phyloP scores from a whole-genome alignment of 2,113 vertebrate genomes.

The Athene noctua region DNA sequence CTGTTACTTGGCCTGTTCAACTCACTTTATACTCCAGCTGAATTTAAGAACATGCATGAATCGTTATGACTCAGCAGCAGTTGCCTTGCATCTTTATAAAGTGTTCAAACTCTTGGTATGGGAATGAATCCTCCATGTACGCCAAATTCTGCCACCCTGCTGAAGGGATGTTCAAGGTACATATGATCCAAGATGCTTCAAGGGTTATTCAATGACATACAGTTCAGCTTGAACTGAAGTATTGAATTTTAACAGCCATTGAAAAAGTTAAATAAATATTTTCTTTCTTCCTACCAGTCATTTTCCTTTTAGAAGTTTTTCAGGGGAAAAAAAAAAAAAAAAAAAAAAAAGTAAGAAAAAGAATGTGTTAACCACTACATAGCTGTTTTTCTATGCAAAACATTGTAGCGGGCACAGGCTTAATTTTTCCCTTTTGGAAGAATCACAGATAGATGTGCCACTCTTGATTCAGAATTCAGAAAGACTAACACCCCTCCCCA shows the following conservation, averaged over 20 bases:
- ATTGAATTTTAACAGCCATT: neutral
- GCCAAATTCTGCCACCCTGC: neutral
- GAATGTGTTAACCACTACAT: neutral
- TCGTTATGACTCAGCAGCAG: neutral
- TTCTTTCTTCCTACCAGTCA: neutral
- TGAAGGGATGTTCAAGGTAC: neutral
- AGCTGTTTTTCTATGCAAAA: neutral
- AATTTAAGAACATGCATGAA: neutral
- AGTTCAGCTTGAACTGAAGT: neutral
- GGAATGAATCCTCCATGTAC: neutral
- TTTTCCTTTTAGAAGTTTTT: neutral
- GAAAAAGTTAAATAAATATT: neutral
- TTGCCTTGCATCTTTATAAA: neutral
- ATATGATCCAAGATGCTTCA: neutral
- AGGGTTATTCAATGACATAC: neutral
- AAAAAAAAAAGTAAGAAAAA: neutral
- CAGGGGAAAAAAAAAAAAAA: neutral
- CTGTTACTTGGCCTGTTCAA: neutral
- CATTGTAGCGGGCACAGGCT: neutral
- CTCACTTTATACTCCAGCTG: rapidly evolving
- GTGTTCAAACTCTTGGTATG: neutral
- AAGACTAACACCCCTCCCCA: neutral
- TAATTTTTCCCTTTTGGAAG: neutral
- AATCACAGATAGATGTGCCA: neutral
- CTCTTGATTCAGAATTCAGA: neutral